Evolutionary conservation across 2,888 invertebrate species (phyloP), one percentile per base, ranked within the genome.

Genomic region (Leptogaster cylindrica): DNA sequence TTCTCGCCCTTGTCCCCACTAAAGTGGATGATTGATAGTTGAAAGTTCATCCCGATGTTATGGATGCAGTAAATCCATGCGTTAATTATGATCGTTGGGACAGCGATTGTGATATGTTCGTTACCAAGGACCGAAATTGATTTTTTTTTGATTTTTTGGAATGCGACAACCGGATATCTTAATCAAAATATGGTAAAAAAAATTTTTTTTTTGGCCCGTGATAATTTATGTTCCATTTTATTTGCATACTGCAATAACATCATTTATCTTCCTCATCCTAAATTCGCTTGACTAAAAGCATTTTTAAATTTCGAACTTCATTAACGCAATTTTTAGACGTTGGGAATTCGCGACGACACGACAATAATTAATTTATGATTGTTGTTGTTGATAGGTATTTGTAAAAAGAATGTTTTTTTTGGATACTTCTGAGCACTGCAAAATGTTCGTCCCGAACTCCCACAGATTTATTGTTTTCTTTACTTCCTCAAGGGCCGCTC

Each of bases 171-270:
- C n/a, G 36, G 12, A 36, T 52, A 52, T 52, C 52, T 52, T 52
- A 52, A 52, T 52, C 52, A 52, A 52, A 52, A 16, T 33, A 31
- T 25, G 28, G 14, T 27, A 50, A 25, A 28, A 50, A 23, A 14
- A 39, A n/a, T 12, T 31, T 18, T 18, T 10, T 52, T n/a, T n/a
- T n/a, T n/a, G n/a, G n/a, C 28, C 31, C 16, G 52, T 28, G 52
- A 14, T 33, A 52, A 52, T 52, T 52, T 16, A 52, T 52, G 52
- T 28, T 52, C 52, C 52, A 52, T 28, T 52, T 52, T 52, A 52
- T 52, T 52, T 52, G 31, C 33, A 52, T 52, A 31, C 33, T 52
- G 31, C 33, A 27, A 31, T 52, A 16, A 31, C 27, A 52, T 52
- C 52, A 52, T 31, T 52, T 18, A 52, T 52, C 52, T 52, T 18